phyloP scores from a whole-genome alignment of 2,113 vertebrate species.

The Trematomus loennbergii region DNA sequence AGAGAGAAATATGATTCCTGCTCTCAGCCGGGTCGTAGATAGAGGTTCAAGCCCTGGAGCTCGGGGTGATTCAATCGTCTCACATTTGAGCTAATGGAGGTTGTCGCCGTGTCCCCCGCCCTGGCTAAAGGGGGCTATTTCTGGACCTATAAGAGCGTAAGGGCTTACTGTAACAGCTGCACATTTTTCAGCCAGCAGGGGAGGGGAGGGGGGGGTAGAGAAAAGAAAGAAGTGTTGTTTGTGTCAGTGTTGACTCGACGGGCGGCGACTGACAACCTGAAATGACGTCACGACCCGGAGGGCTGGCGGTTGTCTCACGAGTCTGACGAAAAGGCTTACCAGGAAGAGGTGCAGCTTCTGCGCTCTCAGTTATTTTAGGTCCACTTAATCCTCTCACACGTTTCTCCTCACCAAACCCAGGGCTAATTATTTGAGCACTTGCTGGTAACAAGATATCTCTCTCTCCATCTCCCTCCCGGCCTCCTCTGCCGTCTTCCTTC shows the following conservation, averaged over 20 bases:
- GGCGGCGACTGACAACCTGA: conserved; percentile 66
- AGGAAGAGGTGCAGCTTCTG: conserved; percentile 47
- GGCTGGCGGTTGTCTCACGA: conserved; percentile 39
- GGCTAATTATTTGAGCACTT: conserved; percentile 71
- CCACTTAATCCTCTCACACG: conserved; percentile 61
- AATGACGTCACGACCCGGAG: conserved; percentile 80
- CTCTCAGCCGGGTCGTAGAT: conserved; percentile 64
- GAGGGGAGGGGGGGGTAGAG: too few relatives aligned
- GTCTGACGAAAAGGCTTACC: conserved; percentile 38
- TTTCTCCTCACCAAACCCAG: conserved; percentile 45
- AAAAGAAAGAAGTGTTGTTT: conserved; percentile 4
- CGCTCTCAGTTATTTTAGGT: conserved; percentile 59
- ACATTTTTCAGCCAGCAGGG: conserved; percentile 62
- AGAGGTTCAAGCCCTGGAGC: conserved; percentile 67
- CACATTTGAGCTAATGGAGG: conserved; percentile 77
- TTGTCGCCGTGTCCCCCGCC: conserved; percentile 62
- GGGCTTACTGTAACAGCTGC: conserved; percentile 77
- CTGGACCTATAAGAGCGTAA: conserved; percentile 56
- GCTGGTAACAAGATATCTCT: conserved; percentile 62
- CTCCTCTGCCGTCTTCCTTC: conserved; percentile 21
- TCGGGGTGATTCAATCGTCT: conserved; percentile 74
- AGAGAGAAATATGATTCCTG: conserved; percentile 73
- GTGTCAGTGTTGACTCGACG: conserved; percentile 43
- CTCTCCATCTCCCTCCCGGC: conserved; percentile 26
- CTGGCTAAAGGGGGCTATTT: conserved; percentile 73